These are phyloP conservation scores for Dipodomys merriami DNA, from an alignment of 2,113 vertebrate species.

Conservation along the genomic window DNA sequence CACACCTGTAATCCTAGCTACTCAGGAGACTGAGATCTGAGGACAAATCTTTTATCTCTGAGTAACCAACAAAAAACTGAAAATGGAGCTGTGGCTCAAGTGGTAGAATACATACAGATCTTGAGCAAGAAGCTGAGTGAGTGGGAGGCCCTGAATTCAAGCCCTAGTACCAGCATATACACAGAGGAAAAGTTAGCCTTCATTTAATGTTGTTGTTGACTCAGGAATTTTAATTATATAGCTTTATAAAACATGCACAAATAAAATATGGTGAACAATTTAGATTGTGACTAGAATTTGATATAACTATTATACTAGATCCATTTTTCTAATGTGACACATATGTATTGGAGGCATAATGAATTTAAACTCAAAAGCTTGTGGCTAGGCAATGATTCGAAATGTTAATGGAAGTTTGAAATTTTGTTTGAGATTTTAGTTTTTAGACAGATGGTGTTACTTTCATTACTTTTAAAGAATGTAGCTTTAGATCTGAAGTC, in stretches of 20 bases:
- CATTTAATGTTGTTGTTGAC: not conserved
- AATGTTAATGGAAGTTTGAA: not conserved
- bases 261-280: not conserved
- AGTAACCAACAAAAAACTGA: no score
- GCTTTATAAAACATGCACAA: constrained; percentile 36
- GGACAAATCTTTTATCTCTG: no score
- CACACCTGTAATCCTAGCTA: no score
- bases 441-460: not conserved
- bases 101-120: no score
- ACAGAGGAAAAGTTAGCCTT: not conserved
- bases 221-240: not conserved
- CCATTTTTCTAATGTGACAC: not conserved
- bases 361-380: not conserved
- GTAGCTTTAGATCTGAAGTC: not conserved
- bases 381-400: not conserved
- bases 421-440: not conserved
- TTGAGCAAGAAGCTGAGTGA: no score
- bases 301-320: not conserved
- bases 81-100: no score
- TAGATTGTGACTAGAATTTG: not conserved
- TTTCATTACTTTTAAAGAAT: not conserved
- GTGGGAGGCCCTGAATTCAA: no score
- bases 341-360: not conserved
- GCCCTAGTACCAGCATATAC: no score
- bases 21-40: no score